These are phyloP conservation scores for Sinocyclocheilus grahami DNA, from an alignment of 2,113 vertebrate species.

Conservation along the genomic window DNA sequence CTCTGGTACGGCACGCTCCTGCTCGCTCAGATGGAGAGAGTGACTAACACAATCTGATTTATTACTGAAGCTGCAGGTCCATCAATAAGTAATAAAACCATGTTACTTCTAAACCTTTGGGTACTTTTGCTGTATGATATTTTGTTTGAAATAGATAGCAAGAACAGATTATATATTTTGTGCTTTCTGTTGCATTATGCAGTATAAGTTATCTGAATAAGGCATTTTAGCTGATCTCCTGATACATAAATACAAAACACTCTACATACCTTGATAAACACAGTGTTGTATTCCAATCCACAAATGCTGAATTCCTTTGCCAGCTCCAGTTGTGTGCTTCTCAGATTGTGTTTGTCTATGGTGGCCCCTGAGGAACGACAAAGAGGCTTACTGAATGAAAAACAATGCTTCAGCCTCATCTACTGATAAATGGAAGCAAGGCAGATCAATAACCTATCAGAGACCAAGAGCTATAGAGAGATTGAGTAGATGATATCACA, in stretches of 20 bases:
- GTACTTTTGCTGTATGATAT: not conserved
- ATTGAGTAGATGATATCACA: not conserved
- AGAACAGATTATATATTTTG: too few relatives aligned
- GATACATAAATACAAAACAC: not conserved
- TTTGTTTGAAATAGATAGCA: too few relatives aligned
- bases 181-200: not conserved
- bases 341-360: constrained; percentile 24
- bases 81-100: not conserved
- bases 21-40: not conserved
- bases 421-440: constrained; percentile 13
- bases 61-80: constrained; percentile 2
- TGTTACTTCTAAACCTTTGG: not conserved
- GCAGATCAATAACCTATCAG: constrained; percentile 35
- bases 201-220: not conserved
- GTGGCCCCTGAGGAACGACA: not conserved
- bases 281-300: not conserved
- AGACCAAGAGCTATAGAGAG: not conserved
- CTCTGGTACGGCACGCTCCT: not conserved
- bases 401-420: constrained; percentile 7
- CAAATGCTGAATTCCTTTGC: not conserved
- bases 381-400: constrained; percentile 11
- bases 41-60: constrained; percentile 1
- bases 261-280: not conserved
- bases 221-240: not conserved
- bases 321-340: not conserved